Evolutionary conservation across 2,113 vertebrate genomes (phyloP).

Genomic region (Oncorhynchus keta): DNA sequence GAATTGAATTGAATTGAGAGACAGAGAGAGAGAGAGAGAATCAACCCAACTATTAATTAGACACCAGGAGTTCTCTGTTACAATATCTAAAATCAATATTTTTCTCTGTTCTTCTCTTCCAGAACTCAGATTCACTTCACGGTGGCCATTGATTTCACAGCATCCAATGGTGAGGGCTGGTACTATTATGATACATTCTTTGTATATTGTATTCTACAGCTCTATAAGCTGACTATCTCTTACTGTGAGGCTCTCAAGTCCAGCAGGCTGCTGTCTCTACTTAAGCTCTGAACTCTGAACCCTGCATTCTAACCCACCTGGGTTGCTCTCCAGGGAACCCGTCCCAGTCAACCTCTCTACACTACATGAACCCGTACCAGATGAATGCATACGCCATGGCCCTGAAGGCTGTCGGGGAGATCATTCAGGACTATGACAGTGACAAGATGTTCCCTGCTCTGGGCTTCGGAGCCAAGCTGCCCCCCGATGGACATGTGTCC

Average conservation of each 20-base stretch:
- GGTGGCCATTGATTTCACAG: constrained; percentile 95
- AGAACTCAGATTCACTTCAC: constrained; percentile 97
- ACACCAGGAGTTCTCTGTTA: no score
- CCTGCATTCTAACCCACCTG: background rate
- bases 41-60: constrained; percentile 1
- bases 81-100: constrained; percentile 33
- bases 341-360: constrained; percentile 91
- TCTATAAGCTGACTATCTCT: background rate
- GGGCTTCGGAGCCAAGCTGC: constrained; percentile 92
- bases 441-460: constrained; percentile 94
- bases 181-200: constrained; percentile 10
- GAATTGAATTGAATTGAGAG: no score
- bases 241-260: background rate
- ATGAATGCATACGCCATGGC: constrained; percentile 94
- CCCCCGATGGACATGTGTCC: constrained; percentile 87
- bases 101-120: constrained; percentile 34
- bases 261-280: background rate
- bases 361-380: constrained; percentile 97
- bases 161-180: constrained; percentile 89
- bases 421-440: constrained; percentile 96
- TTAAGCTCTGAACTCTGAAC: no score
- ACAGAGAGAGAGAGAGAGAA: no score
- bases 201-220: background rate
- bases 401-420: constrained; percentile 89
- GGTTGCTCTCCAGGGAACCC: constrained; percentile 76